phyloP scores from a whole-genome alignment of 2,888 invertebrate species.

The Sesamia inferens region DNA sequence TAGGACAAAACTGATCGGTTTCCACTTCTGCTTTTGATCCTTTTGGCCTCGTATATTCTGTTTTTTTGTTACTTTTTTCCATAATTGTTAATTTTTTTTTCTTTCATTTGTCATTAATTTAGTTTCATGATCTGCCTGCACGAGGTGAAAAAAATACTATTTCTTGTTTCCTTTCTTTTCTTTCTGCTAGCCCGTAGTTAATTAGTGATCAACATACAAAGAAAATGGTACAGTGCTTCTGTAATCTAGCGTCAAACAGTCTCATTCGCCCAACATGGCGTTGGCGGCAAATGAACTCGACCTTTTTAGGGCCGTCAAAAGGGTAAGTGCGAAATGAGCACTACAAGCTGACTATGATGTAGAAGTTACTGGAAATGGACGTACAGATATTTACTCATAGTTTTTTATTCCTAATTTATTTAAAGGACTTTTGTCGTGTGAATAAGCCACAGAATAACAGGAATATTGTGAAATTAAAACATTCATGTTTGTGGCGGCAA shows the following conservation, averaged over 20 bases:
- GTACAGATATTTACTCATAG: background rate
- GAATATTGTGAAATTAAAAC: background rate
- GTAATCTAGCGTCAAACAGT: slow-evolving; percentile 70
- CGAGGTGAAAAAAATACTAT: too few species aligned
- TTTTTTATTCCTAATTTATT: too few species aligned
- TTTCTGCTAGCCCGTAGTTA: slow-evolving; percentile 46
- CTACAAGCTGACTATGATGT: slow-evolving; percentile 68
- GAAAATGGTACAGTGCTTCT: slow-evolving; percentile 65
- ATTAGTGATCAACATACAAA: slow-evolving; percentile 76
- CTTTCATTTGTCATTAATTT: too few species aligned
- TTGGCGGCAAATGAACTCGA: slow-evolving; percentile 79
- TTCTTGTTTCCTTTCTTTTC: too few species aligned
- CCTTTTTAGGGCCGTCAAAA: slow-evolving; percentile 81
- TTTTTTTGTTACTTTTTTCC: too few species aligned
- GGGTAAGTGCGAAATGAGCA: slow-evolving; percentile 83
- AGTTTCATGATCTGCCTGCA: too few species aligned
- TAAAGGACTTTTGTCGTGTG: background rate
- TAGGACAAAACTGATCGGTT: slow-evolving; percentile 29
- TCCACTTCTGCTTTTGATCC: slow-evolving; percentile 16
- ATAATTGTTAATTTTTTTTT: too few species aligned
- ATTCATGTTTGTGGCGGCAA: too few species aligned
- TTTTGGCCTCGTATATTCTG: too few species aligned
- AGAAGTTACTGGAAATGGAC: slow-evolving; percentile 57
- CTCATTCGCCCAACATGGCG: slow-evolving; percentile 72
- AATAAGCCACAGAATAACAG: background rate